These are phyloP conservation scores for Rhorus exstirpatorius DNA, from an alignment of 2,888 invertebrate species.

Conservation along the genomic window DNA sequence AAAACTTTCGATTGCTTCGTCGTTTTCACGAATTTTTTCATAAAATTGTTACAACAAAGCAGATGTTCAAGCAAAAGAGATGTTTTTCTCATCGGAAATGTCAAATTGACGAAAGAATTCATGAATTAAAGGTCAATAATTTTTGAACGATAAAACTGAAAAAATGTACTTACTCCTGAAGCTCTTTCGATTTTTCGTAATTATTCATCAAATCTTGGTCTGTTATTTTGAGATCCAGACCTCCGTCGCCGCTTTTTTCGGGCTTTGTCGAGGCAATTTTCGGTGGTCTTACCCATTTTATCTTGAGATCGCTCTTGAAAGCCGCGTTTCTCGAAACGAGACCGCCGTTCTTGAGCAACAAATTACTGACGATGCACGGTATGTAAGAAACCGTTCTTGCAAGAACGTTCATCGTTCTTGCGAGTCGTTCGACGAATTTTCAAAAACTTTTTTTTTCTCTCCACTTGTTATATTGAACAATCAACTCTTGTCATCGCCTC, in stretches of 20 bases:
- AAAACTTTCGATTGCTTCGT: no score
- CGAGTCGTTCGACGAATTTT: constrained; percentile 7
- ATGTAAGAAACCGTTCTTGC: constrained; percentile 65
- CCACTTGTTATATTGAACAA: not conserved
- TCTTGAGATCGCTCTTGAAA: constrained; percentile 91
- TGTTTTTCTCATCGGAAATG: no score
- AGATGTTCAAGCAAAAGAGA: no score
- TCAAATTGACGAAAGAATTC: not conserved
- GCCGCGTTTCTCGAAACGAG: constrained; percentile 84
- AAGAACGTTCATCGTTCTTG: constrained; percentile 74
- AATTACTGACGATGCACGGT: constrained; percentile 58
- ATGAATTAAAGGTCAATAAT: not conserved
- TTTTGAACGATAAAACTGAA: not conserved
- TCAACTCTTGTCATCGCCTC: constrained; percentile 5
- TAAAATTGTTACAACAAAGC: no score
- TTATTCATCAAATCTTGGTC: constrained; percentile 86
- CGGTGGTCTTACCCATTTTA: constrained; percentile 92
- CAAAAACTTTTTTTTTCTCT: constrained; percentile 1
- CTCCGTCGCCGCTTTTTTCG: constrained; percentile 91
- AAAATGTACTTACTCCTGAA: constrained; percentile 89
- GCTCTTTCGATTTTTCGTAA: constrained; percentile 89
- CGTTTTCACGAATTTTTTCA: no score
- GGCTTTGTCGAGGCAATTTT: constrained; percentile 90
- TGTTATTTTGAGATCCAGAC: constrained; percentile 87
- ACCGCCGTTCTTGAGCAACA: constrained; percentile 60